These are phyloP conservation scores for Lepidostoma basale DNA, from an alignment of 1,140 invertebrate genomes.

Conservation along the genomic window DNA sequence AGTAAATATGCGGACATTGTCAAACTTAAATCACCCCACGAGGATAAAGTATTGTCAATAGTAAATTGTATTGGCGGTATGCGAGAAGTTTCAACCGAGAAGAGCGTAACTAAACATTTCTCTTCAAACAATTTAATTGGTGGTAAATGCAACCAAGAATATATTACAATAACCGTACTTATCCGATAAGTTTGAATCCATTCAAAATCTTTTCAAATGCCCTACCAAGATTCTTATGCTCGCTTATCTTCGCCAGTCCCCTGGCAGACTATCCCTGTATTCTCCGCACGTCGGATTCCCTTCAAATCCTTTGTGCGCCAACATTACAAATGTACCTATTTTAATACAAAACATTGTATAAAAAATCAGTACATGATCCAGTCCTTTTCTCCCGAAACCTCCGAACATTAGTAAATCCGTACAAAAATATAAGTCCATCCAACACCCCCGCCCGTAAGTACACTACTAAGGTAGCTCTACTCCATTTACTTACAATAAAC, in stretches of 20 bases:
- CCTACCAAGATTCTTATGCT: too few species aligned
- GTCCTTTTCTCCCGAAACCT: conserved; percentile 1
- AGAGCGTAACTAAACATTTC: too few species aligned
- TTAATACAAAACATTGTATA: conserved; percentile 13
- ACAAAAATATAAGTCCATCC: conserved; percentile 22
- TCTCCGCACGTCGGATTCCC: neutral
- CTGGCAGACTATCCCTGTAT: conserved; percentile 26
- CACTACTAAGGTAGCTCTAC: conserved; percentile 9
- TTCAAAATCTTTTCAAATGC: too few species aligned
- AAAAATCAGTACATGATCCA: conserved; percentile 10
- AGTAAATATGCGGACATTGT: neutral
- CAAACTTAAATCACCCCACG: neutral
- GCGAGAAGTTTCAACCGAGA: too few species aligned
- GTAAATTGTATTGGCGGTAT: too few species aligned
- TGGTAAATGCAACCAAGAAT: too few species aligned
- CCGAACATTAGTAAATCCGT: conserved; percentile 16
- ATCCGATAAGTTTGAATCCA: too few species aligned
- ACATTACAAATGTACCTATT: neutral
- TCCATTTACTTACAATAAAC: neutral
- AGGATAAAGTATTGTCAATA: conserved; percentile 12
- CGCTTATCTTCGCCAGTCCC: too few species aligned
- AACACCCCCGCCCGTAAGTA: conserved; percentile 2
- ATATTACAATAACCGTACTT: too few species aligned
- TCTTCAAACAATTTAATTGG: too few species aligned
- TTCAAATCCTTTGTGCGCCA: conserved; percentile 14